Conservation (phyloP, 2,113 vertebrate species). For the Glaucomys volans region DNA sequence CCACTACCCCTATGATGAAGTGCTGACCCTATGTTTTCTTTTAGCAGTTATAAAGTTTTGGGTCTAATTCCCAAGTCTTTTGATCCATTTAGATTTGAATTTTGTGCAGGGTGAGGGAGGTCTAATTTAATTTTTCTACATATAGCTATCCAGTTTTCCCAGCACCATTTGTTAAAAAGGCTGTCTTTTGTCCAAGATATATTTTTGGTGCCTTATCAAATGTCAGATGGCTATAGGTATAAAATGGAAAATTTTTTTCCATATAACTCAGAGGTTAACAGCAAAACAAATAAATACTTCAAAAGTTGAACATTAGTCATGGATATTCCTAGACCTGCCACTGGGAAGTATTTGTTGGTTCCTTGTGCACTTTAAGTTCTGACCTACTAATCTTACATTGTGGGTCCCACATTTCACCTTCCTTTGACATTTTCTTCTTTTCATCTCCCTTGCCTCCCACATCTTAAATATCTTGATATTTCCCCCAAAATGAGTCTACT, state of each 20-base stretch:
- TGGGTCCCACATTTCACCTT: not conserved
- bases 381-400: not conserved
- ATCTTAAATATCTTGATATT: conserved; percentile 10
- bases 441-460: not conserved
- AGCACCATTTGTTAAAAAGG: no score
- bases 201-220: no score
- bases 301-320: not conserved
- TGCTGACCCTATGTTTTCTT: no score
- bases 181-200: no score
- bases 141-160: no score
- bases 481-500: not conserved
- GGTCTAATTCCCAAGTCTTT: no score
- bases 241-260: not conserved
- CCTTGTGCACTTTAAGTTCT: not conserved
- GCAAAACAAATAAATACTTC: conserved; percentile 7
- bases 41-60: no score
- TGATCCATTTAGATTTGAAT: no score
- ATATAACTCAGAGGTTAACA: not conserved
- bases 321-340: not conserved
- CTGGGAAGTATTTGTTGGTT: not conserved
- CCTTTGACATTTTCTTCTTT: not conserved
- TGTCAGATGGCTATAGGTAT: no score
- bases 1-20: no score
- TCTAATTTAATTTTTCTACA: no score
- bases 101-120: no score